A percentile compares a stretch with the other conserved stretches of the same genome.
These are phyloP conservation scores for Micrastur ruficollis DNA, from an alignment of 2,797 vertebrate genomes.

Conservation along the genomic window DNA sequence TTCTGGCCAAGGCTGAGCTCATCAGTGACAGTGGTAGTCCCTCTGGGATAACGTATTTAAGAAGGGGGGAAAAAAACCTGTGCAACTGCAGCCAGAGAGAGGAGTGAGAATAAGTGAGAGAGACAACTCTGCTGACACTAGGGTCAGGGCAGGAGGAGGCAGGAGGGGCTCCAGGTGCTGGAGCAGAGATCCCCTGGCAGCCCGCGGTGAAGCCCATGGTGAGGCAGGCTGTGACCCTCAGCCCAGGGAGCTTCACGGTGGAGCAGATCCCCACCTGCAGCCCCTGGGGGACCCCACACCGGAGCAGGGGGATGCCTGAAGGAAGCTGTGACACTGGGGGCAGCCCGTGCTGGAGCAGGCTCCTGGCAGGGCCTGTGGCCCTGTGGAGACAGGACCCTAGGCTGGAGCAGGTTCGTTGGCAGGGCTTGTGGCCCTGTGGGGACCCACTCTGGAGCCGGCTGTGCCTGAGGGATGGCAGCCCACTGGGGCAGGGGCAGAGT, in stretches of 20 bases:
- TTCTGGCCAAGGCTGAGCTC: too few species aligned
- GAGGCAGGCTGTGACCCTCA: neutral
- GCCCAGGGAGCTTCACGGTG: neutral
- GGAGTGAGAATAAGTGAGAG: too few species aligned
- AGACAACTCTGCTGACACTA: too few species aligned
- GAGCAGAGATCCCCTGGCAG: neutral
- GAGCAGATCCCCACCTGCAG: neutral
- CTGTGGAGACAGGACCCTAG: neutral
- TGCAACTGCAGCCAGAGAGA: too few species aligned
- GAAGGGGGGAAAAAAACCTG: too few species aligned
- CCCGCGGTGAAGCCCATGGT: fast-evolving
- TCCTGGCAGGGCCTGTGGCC: neutral
- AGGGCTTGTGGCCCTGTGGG: neutral
- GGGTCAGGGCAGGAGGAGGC: neutral
- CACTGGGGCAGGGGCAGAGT: too few species aligned
- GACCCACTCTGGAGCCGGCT: neutral
- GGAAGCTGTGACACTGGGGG: neutral
- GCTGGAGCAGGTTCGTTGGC: neutral
- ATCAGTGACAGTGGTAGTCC: too few species aligned
- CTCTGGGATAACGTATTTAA: too few species aligned
- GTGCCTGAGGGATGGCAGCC: neutral
- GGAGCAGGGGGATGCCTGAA: neutral
- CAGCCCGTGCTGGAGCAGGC: neutral
- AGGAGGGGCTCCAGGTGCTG: neutral
- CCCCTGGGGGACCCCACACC: neutral